Evolutionary conservation across 2,888 invertebrate genomes (phyloP), one percentile per base, ranked within the genome.

Genomic region (Ptycholaimellus sp.): DNA sequence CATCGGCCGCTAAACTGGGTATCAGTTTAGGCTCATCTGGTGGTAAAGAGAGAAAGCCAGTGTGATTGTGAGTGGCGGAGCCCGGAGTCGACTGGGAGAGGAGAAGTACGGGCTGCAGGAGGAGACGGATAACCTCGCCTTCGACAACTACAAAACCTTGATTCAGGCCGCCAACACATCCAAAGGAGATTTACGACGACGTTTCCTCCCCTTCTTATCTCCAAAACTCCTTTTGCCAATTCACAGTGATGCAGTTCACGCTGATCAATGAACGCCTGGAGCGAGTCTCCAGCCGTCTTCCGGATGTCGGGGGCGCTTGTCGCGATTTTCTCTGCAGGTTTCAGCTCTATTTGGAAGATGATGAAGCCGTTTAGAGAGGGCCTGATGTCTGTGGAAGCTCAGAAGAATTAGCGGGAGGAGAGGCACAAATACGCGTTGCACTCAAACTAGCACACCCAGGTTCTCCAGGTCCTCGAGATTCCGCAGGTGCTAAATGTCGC

Each of bases 111-210:
- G 70, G 27, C 69, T 82, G 20, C 68, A 77, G 18, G 77, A 81
- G 53, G 78, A 78, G 54, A 83, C 81, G 0, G 82, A 83, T 60
- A 80, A 85, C 50, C 59, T 87, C 41, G 83, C 83, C 1, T 79
- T 82, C 55, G 71, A 76, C 30, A 82, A 90, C 61, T 87, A 87
- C 54, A 82, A 81, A 62, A 83, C 82, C 0, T 87, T 90, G 59
- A 83, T 90, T 39, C 76, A 78, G 58, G 82, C 85, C 0, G 81
- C 85, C 1, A 80, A 85, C 53, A 82, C 81, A n/a, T 53, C 83
- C 83, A 0, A 70, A 74, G 44, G 74, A 78, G 44, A 76, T 87
- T 40, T 79, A 76, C 57, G 55, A 62, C 48, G 64, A 65, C 51
- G 64, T n/a, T n/a, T n/a, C n/a, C n/a, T n/a, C n/a, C n/a, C n/a